phyloP scores from a whole-genome alignment of 2,113 vertebrate genomes.

The Prunella himalayana region DNA sequence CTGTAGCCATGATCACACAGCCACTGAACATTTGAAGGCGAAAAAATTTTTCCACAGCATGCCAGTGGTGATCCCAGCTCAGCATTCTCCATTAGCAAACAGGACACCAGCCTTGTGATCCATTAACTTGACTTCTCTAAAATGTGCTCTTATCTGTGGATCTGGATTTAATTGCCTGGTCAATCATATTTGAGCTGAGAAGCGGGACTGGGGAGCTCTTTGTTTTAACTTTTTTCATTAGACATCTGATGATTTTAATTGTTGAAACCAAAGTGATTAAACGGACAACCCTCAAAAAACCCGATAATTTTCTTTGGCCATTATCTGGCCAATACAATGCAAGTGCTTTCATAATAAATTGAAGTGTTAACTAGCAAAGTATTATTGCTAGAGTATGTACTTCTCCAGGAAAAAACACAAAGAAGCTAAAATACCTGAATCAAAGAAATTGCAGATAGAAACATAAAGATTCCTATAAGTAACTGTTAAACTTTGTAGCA shows the following conservation, averaged over 20 bases:
- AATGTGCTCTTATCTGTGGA: background rate
- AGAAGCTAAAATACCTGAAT: background rate
- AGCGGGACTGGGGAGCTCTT: background rate
- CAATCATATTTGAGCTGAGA: background rate
- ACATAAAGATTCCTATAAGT: background rate
- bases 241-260: background rate
- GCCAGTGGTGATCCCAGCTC: background rate
- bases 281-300: background rate
- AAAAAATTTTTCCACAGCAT: background rate
- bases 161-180: background rate
- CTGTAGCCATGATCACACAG: background rate
- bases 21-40: background rate
- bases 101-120: background rate
- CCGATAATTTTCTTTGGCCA: background rate
- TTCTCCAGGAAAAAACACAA: background rate
- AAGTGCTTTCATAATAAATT: background rate
- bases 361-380: background rate
- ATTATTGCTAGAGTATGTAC: background rate
- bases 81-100: background rate
- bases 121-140: background rate
- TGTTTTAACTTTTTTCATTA: background rate
- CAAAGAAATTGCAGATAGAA: background rate
- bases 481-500: background rate
- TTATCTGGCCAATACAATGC: background rate
- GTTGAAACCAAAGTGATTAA: background rate